Evolutionary conservation across 2,888 invertebrate genomes (phyloP), one percentile per base, ranked within the genome.

Genomic region (Polydrusus tereticollis): DNA sequence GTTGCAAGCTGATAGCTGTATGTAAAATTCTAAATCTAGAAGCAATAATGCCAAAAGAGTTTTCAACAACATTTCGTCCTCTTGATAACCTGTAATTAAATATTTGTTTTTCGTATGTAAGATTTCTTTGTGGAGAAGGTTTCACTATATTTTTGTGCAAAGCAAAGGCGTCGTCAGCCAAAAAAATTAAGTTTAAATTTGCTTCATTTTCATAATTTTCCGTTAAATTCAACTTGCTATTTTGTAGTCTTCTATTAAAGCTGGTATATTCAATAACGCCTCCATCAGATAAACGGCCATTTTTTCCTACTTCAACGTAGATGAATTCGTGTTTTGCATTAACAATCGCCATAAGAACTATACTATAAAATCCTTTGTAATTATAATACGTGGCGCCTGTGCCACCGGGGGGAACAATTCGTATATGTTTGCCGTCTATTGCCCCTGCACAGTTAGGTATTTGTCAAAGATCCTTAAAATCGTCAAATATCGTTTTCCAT

Each of bases 321-420:
- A 79, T 62, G 65, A 80, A 80, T 52, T 73, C 63, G 69, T 78
- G 78, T 43, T 77, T 75, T 50, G 75, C 69, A 70, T 78, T 76
- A 5, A 74, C 78, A 41, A 79, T 43, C 29, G 78, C 76, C 45
- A 75, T 63, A 52, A 78, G 57, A 20, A 79, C 78, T 20, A 71
- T 41, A 43, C 66, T 60, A 41, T 71, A 55, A 52, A 69, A 60
- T 21, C 69, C 14, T 74, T 79, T 79, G 68, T 79, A 79, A 62
- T 78, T 78, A 36, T 55, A 75, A 72, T 76, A 79, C 18, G 47
- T 52, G 10, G 77, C 77, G 16, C 78, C 77, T 50, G 75, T 67
- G 18, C 52, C 29, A 33, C 72, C 58, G 68, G 79, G 78, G 18
- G 74, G 64, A 4, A 10, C 29, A 29, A 74, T 75, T 23, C 70